Percentiles rank a stretch among this genome's conserved stretches.
phyloP scores from a whole-genome alignment of 2,797 vertebrate species.

The Hypotaenidia okinawae region DNA sequence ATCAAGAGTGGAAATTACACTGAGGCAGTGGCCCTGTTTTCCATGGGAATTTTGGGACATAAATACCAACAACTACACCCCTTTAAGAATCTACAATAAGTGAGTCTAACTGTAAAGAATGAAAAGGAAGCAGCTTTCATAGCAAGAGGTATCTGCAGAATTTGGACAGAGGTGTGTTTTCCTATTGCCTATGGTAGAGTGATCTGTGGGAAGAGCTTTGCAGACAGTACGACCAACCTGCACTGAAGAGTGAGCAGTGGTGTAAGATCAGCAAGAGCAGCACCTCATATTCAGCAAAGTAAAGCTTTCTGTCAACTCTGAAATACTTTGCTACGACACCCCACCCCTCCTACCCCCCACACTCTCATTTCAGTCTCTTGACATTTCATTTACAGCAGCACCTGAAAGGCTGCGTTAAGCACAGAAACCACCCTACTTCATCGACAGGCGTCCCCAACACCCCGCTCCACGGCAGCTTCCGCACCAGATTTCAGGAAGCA shows the following conservation, averaged over 20 bases:
- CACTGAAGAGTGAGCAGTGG: fast-evolving
- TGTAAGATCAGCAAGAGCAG: neutral
- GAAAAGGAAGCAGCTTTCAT: neutral
- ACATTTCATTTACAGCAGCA: neutral
- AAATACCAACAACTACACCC: fast-evolving
- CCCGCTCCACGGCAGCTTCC: neutral
- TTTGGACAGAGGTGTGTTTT: neutral
- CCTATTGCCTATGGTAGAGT: neutral
- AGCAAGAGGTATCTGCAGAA: neutral
- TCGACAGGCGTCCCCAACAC: fast-evolving
- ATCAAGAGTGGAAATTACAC: neutral
- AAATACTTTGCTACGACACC: neutral
- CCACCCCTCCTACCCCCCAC: too few relatives aligned
- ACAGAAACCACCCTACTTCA: neutral
- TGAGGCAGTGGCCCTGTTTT: too few relatives aligned
- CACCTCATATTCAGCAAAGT: fast-evolving
- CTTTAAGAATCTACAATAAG: neutral
- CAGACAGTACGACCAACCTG: neutral
- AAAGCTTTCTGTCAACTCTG: neutral
- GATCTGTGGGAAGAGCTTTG: neutral
- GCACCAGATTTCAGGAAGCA: neutral
- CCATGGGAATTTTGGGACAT: neutral
- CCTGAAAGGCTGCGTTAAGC: fast-evolving
- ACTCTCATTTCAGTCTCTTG: neutral
- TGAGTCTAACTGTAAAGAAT: fast-evolving